A percentile compares a stretch with the other conserved stretches of the same genome.
Evolutionary conservation across 92 coral and sea anemone genomes (phyloP).

Genomic region (Palythoa grandiflora): DNA sequence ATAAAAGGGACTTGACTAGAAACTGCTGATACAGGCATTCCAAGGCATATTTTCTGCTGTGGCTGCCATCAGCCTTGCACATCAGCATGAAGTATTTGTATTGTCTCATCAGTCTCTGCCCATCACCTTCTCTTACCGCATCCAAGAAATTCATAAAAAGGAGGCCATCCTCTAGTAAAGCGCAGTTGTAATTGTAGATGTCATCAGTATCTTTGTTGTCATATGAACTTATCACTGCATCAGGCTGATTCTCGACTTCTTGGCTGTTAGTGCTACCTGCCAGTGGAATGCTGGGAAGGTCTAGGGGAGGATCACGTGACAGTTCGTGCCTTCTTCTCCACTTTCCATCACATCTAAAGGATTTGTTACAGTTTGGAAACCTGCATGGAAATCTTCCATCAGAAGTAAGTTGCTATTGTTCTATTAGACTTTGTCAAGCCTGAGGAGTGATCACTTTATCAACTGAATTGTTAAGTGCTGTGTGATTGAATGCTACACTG

Average conservation of each 20-base stretch:
- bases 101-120: constrained; percentile 69
- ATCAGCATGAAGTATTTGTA: constrained; percentile 67
- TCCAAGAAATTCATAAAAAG: constrained; percentile 68
- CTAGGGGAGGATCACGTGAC: constrained; percentile 37
- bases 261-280: background rate
- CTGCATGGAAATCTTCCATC: constrained; percentile 45
- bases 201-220: constrained; percentile 56
- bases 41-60: constrained; percentile 60
- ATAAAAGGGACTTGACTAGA: constrained; percentile 40
- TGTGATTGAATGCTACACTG: constrained; percentile 15
- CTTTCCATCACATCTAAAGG: constrained; percentile 40
- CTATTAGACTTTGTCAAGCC: background rate
- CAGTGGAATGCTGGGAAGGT: constrained; percentile 13
- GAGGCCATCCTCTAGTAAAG: constrained; percentile 59
- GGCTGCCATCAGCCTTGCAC: constrained; percentile 59
- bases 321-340: constrained; percentile 53
- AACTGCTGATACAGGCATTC: constrained; percentile 57
- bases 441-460: constrained; percentile 31
- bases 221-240: background rate
- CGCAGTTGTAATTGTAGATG: constrained; percentile 65
- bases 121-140: constrained; percentile 76
- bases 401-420: constrained; percentile 10
- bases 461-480: constrained; percentile 31
- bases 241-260: background rate
- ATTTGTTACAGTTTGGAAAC: constrained; percentile 36